These are phyloP conservation scores for roundworm (Caenorhabditis elegans) DNA, from an alignment of 1,140 invertebrate species.

Conservation along the genomic window DNA sequence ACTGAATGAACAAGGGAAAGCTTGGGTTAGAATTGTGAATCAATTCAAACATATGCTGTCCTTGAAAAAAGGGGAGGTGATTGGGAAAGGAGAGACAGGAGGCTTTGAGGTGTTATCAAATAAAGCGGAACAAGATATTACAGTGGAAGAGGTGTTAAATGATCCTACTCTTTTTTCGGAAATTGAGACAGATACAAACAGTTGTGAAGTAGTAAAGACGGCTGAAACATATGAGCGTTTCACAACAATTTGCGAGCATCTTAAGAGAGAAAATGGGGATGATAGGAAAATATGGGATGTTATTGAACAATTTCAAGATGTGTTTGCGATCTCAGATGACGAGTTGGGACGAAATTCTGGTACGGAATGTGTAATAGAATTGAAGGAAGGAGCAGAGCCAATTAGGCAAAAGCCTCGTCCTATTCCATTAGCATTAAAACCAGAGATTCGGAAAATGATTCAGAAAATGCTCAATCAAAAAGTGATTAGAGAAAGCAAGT, in stretches of 20 bases:
- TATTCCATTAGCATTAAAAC: background rate
- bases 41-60: background rate
- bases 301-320: background rate
- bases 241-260: background rate
- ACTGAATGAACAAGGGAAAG: background rate
- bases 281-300: background rate
- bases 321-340: background rate
- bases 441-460: background rate
- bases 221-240: no score
- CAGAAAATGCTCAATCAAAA: background rate
- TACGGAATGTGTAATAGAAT: background rate
- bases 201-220: background rate
- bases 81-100: background rate
- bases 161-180: no score
- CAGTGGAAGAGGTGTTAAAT: no score
- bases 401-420: conserved; percentile 13
- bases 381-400: background rate
- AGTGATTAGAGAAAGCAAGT: conserved; percentile 24
- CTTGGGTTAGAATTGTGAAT: background rate
- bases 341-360: background rate
- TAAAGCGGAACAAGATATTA: background rate
- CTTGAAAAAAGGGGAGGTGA: background rate
- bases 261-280: background rate
- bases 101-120: background rate
- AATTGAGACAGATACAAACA: no score